Conservation (phyloP, 1,140 invertebrate genomes). For the Battus philenor region DNA sequence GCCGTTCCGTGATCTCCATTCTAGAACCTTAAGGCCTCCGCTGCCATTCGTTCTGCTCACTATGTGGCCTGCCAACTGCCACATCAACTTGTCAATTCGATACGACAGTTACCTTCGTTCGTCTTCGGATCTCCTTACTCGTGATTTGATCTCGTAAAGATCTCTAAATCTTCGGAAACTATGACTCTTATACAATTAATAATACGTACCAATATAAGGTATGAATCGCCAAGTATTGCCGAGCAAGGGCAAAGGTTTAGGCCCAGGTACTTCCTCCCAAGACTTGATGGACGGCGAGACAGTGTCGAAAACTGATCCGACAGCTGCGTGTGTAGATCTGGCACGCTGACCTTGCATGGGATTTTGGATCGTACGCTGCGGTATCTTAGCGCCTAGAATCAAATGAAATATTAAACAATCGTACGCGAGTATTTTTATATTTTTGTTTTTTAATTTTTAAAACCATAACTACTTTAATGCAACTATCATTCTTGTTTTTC, state of each 20-base stretch:
- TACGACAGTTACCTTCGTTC: too few relatives aligned
- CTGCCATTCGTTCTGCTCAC: too few relatives aligned
- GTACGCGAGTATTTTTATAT: neutral
- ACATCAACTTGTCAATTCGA: too few relatives aligned
- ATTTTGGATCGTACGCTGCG: constrained; percentile 21
- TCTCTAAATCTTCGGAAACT: too few relatives aligned
- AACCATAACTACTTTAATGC: neutral
- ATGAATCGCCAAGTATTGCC: constrained; percentile 91
- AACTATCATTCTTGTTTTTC: too few relatives aligned
- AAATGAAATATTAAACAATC: neutral
- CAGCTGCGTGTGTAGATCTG: constrained; percentile 62
- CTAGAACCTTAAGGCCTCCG: too few relatives aligned
- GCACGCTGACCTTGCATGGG: constrained; percentile 41
- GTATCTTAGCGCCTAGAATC: neutral
- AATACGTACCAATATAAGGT: constrained; percentile 68
- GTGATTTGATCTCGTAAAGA: too few relatives aligned
- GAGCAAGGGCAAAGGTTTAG: constrained; percentile 83
- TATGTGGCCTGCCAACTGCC: too few relatives aligned
- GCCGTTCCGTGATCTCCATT: too few relatives aligned
- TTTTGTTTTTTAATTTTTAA: neutral
- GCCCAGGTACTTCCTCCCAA: constrained; percentile 83
- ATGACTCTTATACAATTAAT: too few relatives aligned
- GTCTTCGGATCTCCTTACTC: too few relatives aligned
- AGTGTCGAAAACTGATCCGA: constrained; percentile 42
- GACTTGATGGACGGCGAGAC: constrained; percentile 38